Base-by-base conservation (phyloP, 2,888 invertebrate species). In the Limnephilus marmoratus region DNA sequence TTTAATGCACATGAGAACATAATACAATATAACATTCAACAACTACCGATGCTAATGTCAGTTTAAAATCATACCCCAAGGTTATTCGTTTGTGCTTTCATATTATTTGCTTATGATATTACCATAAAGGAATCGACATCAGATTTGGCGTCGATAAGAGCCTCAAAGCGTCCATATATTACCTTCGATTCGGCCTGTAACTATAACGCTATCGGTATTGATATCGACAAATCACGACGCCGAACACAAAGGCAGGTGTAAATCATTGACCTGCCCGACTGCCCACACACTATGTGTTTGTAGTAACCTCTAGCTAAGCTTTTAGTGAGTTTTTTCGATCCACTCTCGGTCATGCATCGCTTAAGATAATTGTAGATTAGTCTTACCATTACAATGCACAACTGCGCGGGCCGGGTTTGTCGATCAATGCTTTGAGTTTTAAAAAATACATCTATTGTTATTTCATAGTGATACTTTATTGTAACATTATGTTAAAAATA, bases 361-460 rank as follows among this genome's bases (percentile, higher is more conserved):
- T 90, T 90, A 90, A 90, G 82, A 90, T 90, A 90, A 90, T 90
- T 90, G 90, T 82, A 90, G 82, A 90, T 90, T 90, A 90, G 90
- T 82, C 82, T 81, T 81, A 82, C 90, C 90, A 90, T 90, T 90
- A 90, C 90, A 90, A 90, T 90, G 90, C 90, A 90, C 90, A 90
- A 90, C 82, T 49, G 31, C 18, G 29, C 18, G 81, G 90, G 81
- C 45, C 49, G 82, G 89, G 34, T 81, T 89, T 81, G 15, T 86
- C 37, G 41, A 37, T 34, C 24, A 68, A 9, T 68, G 18, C 5
- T 68, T 7, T 1, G 53, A 18, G 5, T 68, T 68, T 15, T 0
- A 37, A 37, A 37, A 37, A 37, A 4, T 45, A 45, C 0, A 1
- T 45, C 1, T 45, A 9, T 9, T 41, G 11, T 45, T 45, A 45